These are phyloP conservation scores for Stercorarius parasiticus DNA, from an alignment of 2,113 vertebrate species.

Conservation along the genomic window DNA sequence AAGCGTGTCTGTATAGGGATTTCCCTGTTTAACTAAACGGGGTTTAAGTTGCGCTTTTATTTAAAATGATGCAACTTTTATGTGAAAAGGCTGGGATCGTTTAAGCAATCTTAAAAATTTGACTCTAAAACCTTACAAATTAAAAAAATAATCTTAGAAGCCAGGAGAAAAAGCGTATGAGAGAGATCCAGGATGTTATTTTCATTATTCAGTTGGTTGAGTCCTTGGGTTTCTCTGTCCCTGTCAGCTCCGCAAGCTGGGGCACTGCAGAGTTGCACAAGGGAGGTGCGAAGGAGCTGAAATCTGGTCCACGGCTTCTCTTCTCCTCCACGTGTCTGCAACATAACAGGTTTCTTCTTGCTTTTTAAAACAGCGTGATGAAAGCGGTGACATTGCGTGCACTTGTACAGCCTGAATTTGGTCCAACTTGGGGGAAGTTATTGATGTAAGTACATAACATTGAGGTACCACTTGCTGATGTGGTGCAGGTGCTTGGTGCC, in stretches of 20 bases:
- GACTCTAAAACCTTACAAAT: not conserved
- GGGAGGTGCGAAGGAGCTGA: not conserved
- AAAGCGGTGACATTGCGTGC: not conserved
- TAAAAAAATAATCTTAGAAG: not conserved
- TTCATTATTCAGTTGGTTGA: not conserved
- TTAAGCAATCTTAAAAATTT: not conserved
- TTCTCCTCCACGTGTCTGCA: not conserved
- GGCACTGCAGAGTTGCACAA: not conserved
- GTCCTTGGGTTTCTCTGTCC: not conserved
- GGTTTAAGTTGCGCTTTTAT: not conserved
- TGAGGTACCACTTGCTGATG: not conserved
- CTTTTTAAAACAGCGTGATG: not conserved
- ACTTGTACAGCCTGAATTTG: not conserved
- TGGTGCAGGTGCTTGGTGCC: not conserved
- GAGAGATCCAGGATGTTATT: not conserved
- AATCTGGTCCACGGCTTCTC: not conserved
- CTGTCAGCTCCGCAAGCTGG: not conserved
- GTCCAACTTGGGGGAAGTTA: not conserved
- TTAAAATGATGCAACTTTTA: not conserved
- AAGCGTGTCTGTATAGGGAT: not conserved
- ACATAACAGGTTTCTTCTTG: not conserved
- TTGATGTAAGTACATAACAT: not conserved
- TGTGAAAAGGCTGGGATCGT: not conserved
- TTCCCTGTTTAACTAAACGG: not conserved
- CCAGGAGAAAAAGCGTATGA: not conserved